These are phyloP conservation scores for Spodoptera frugiperda DNA, from an alignment of 1,140 invertebrate species.

Conservation along the genomic window DNA sequence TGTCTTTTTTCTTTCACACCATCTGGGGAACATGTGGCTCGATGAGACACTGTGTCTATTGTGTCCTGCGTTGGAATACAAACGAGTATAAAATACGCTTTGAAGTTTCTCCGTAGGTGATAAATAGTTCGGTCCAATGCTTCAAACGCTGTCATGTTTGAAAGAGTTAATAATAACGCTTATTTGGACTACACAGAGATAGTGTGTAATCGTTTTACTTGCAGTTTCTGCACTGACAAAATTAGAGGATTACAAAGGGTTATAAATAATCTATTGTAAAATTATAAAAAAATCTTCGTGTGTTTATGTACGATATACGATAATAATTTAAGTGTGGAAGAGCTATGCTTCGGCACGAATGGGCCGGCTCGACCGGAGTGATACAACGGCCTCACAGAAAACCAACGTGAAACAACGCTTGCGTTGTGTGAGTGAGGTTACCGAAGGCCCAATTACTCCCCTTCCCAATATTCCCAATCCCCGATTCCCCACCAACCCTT, in stretches of 20 bases:
- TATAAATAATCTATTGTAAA: neutral
- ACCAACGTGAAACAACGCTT: too few relatives aligned
- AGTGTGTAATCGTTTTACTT: constrained; percentile 19
- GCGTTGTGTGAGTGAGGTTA: too few relatives aligned
- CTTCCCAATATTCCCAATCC: too few relatives aligned
- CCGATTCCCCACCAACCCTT: too few relatives aligned
- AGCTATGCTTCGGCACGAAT: too few relatives aligned
- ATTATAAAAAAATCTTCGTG: too few relatives aligned
- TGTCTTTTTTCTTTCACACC: constrained; percentile 28
- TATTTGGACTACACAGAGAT: constrained; percentile 15
- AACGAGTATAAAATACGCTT: constrained; percentile 40
- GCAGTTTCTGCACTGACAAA: constrained; percentile 12
- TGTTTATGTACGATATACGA: too few relatives aligned
- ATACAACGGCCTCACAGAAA: too few relatives aligned
- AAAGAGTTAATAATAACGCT: constrained; percentile 38
- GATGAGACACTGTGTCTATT: constrained; percentile 8
- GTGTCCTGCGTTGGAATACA: constrained; percentile 27
- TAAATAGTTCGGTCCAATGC: constrained; percentile 53
- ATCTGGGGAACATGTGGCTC: neutral
- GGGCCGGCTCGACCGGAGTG: too few relatives aligned
- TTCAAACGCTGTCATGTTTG: constrained; percentile 46
- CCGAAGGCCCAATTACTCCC: too few relatives aligned
- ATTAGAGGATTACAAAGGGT: neutral
- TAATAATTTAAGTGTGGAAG: too few relatives aligned
- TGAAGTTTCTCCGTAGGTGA: constrained; percentile 49